Conservation (phyloP, 2,113 vertebrate species). For the Monarcha castaneiventris region DNA sequence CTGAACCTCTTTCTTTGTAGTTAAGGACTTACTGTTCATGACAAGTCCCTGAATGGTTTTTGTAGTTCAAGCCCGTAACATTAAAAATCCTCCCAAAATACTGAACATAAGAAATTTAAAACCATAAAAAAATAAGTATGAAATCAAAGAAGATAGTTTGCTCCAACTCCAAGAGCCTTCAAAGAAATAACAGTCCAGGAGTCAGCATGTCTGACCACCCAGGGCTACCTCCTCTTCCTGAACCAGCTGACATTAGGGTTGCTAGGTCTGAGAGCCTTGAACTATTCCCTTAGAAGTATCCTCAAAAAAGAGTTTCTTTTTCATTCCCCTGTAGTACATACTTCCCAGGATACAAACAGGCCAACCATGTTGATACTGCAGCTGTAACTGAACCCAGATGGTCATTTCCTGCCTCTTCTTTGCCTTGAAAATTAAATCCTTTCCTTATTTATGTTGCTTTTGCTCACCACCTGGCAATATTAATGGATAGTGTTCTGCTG, state of each 20-base stretch:
- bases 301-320: background rate
- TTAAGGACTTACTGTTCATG: background rate
- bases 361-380: background rate
- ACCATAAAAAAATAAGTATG: background rate
- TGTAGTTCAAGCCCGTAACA: background rate
- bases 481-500: background rate
- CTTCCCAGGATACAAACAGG: slow-evolving; percentile 15
- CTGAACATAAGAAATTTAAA: background rate
- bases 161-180: background rate
- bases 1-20: background rate
- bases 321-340: background rate
- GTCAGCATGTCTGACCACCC: slow-evolving; percentile 3
- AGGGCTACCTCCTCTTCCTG: background rate
- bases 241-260: background rate
- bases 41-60: background rate
- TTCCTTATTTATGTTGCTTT: slow-evolving; percentile 13
- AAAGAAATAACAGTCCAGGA: background rate
- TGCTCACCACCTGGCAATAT: background rate
- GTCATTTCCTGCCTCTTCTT: slow-evolving; percentile 30
- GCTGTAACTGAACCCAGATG: slow-evolving; percentile 52
- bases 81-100: background rate
- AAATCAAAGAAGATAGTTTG: background rate
- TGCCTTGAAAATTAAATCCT: slow-evolving; percentile 27
- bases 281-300: slow-evolving; percentile 21
- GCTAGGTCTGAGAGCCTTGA: background rate